Conservation (phyloP, 2,888 invertebrate genomes). For the Cordilura impudica region DNA sequence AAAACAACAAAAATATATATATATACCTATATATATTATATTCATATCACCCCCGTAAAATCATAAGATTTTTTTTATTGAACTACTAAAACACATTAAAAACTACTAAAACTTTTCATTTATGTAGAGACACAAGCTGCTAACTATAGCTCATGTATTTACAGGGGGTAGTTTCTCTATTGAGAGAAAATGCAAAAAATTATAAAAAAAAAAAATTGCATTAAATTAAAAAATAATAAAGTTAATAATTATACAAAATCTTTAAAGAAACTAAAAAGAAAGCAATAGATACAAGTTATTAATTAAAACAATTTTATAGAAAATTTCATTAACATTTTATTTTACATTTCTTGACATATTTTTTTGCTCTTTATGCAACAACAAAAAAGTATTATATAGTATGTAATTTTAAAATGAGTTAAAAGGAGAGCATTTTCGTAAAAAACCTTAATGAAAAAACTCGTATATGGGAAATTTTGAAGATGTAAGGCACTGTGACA, state of each 20-base stretch:
- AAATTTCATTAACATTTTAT: too few relatives aligned
- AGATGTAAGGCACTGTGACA: conserved; percentile 74
- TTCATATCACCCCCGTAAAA: conserved; percentile 29
- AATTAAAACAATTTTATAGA: neutral
- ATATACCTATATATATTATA: neutral
- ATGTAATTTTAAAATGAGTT: neutral
- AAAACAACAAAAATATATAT: conserved; percentile 12
- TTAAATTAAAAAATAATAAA: neutral
- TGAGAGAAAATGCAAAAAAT: neutral
- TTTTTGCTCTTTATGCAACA: neutral
- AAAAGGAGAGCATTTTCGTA: neutral
- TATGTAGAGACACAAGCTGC: neutral
- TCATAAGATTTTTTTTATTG: conserved; percentile 4
- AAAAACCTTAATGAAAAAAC: neutral
- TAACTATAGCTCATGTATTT: neutral
- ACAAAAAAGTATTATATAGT: neutral
- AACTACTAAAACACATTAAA: conserved; percentile 28
- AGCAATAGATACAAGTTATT: neutral
- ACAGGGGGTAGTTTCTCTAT: neutral
- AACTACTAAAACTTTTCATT: neutral
- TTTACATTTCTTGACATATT: too few relatives aligned
- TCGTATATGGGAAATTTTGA: neutral
- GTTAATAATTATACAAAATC: neutral
- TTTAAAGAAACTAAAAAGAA: neutral
- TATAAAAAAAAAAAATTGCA: neutral